Conservation (phyloP, 1,140 invertebrate species). For the Tetramorium alpestre region DNA sequence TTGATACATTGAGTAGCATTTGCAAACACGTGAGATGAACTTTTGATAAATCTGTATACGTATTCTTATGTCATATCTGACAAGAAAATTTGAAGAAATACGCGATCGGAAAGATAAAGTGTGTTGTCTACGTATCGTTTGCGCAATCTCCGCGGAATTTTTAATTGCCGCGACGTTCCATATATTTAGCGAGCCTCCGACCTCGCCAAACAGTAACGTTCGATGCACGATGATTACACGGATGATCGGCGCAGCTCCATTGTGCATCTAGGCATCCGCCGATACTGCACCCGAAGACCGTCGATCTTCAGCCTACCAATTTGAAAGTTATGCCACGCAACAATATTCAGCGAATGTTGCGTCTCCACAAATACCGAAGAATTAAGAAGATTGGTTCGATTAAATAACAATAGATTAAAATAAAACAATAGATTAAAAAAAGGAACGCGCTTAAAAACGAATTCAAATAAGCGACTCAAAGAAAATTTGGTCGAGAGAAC, state of each 20-base stretch:
- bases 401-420: slow-evolving; percentile 47
- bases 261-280: slow-evolving; percentile 32
- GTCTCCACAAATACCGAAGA: slow-evolving; percentile 67
- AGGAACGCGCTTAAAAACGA: neutral
- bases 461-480: neutral
- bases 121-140: neutral
- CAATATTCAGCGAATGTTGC: slow-evolving; percentile 60
- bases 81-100: slow-evolving; percentile 52
- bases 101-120: slow-evolving; percentile 30
- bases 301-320: slow-evolving; percentile 60
- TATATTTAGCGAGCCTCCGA: slow-evolving; percentile 71
- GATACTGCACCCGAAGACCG: slow-evolving; percentile 5
- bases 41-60: slow-evolving; percentile 32
- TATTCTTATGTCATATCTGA: slow-evolving; percentile 23
- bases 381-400: slow-evolving; percentile 65
- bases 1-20: neutral
- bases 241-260: neutral
- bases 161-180: slow-evolving; percentile 53
- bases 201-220: slow-evolving; percentile 74
- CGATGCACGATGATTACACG: slow-evolving; percentile 60
- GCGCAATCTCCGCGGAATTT: slow-evolving; percentile 67
- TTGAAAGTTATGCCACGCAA: slow-evolving; percentile 75
- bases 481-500: neutral
- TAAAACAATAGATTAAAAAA: neutral
- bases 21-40: slow-evolving; percentile 4